Percentiles rank a stretch among this genome's conserved stretches.
phyloP scores from a whole-genome alignment of 2,797 vertebrate species.

The Salmo trutta region DNA sequence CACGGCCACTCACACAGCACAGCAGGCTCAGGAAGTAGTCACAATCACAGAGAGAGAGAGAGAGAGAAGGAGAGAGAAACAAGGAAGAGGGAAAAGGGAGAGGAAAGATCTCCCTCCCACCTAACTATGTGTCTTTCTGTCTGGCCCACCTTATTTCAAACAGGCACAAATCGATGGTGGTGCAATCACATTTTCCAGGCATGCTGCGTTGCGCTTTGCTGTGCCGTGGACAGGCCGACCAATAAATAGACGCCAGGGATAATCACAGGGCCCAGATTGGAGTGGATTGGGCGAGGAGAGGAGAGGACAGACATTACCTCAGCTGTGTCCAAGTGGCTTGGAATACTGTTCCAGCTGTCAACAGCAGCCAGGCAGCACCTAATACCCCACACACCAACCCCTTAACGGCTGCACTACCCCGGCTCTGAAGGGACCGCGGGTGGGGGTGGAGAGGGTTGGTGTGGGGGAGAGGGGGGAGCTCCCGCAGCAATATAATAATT shows the following conservation, averaged over 20 bases:
- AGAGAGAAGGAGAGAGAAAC: conserved; percentile 18
- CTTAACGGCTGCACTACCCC: conserved; percentile 37
- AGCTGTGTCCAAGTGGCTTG: conserved; percentile 44
- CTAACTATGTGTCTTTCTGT: conserved; percentile 43
- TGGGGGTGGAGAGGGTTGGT: conserved; percentile 18
- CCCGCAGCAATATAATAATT: neutral
- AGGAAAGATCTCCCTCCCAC: conserved; percentile 11
- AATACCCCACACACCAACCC: conserved; percentile 20
- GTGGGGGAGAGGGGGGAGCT: neutral
- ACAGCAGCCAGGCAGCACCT: conserved; percentile 40
- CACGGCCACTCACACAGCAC: conserved; percentile 37
- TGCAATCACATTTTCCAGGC: conserved; percentile 60
- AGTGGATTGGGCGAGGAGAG: conserved; percentile 24
- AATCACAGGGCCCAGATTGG: conserved; percentile 38
- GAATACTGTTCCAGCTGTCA: conserved; percentile 49
- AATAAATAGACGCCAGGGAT: conserved; percentile 56
- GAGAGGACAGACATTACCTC: conserved; percentile 36
- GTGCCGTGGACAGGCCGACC: conserved; percentile 30
- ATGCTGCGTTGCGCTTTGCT: conserved; percentile 25
- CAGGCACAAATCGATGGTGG: conserved; percentile 64
- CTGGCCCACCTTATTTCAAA: conserved; percentile 61
- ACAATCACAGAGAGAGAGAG: conserved; percentile 15
- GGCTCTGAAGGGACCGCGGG: neutral
- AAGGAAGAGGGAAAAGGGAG: neutral
- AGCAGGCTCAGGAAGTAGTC: conserved; percentile 50